These are phyloP conservation scores for Atherinosoma microstoma DNA, from an alignment of 2,797 vertebrate species.

Conservation along the genomic window DNA sequence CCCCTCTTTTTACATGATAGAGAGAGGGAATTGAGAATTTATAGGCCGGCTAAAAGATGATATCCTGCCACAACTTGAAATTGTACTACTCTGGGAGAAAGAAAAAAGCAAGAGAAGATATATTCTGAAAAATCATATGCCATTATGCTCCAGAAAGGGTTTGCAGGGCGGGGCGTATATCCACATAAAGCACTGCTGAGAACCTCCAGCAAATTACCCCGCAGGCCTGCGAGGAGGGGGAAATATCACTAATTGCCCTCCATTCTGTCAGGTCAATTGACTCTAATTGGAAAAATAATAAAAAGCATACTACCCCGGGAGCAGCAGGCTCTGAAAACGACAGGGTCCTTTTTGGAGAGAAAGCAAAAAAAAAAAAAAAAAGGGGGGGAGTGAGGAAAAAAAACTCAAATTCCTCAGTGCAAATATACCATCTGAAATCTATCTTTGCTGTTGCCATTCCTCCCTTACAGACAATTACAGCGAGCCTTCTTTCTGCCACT, in stretches of 20 bases:
- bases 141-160: conserved; percentile 91
- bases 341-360: conserved; percentile 87
- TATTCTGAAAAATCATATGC: conserved; percentile 95
- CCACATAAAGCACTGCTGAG: conserved; percentile 96
- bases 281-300: conserved; percentile 99
- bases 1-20: conserved; percentile 69
- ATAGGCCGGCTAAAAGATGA: conserved; percentile 74
- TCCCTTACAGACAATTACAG: conserved; percentile 78
- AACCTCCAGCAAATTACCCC: conserved; percentile 98
- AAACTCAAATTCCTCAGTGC: conserved; percentile 86
- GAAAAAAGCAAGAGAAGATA: conserved; percentile 70
- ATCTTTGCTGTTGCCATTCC: conserved; percentile 82
- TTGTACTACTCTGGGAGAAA: conserved; percentile 75
- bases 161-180: conserved; percentile 79
- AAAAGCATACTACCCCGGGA: conserved; percentile 96
- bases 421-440: conserved; percentile 91
- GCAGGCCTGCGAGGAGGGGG: conserved; percentile 90
- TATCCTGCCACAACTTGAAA: conserved; percentile 76
- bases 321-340: conserved; percentile 92
- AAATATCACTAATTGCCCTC: conserved; percentile 98
- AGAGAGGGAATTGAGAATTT: conserved; percentile 54
- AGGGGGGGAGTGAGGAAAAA: conserved; percentile 40
- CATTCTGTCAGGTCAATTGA: conserved; percentile 99
- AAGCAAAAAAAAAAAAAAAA: conserved; percentile 32
- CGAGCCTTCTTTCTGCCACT: conserved; percentile 72